A percentile compares a stretch with the other conserved stretches of the same genome.
Conservation (phyloP, 1,140 invertebrate genomes). For the Drosophila ananassae region DNA sequence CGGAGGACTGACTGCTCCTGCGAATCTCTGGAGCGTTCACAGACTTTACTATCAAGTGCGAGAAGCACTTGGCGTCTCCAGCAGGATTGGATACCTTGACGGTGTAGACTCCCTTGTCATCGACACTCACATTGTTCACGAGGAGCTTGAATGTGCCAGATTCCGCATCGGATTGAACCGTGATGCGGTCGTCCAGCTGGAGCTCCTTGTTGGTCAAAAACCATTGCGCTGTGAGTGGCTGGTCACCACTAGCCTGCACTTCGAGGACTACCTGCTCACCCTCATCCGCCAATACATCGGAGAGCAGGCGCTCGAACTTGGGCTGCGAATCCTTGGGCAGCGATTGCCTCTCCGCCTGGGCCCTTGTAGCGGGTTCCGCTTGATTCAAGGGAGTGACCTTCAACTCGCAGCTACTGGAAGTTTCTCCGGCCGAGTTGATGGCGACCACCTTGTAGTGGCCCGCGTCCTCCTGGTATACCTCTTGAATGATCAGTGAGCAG, state of each 20-base stretch:
- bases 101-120: constrained; percentile 91
- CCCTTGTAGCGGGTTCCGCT: constrained; percentile 69
- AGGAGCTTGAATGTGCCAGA: constrained; percentile 86
- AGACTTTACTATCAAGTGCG: constrained; percentile 89
- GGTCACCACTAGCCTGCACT: constrained; percentile 89
- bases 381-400: constrained; percentile 84
- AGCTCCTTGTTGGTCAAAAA: constrained; percentile 89
- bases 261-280: constrained; percentile 90
- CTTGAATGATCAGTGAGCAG: constrained; percentile 91
- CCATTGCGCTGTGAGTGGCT: constrained; percentile 90
- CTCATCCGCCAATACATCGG: constrained; percentile 88
- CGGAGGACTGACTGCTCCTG: constrained; percentile 65
- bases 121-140: constrained; percentile 86
- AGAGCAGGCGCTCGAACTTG: constrained; percentile 89
- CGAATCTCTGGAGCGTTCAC: constrained; percentile 80
- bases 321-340: constrained; percentile 85
- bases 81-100: constrained; percentile 89
- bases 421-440: constrained; percentile 91
- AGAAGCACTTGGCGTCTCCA: constrained; percentile 93
- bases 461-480: constrained; percentile 90
- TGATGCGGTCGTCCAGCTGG: constrained; percentile 84
- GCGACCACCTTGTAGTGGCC: constrained; percentile 93
- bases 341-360: constrained; percentile 75
- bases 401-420: constrained; percentile 89
- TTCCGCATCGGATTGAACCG: constrained; percentile 84